A percentile compares a stretch with the other conserved stretches of the same genome.
These are phyloP conservation scores for Aurelia aurita DNA, from an alignment of 30 jellyfish, hydroid and myxozoan genomes.

Conservation along the genomic window DNA sequence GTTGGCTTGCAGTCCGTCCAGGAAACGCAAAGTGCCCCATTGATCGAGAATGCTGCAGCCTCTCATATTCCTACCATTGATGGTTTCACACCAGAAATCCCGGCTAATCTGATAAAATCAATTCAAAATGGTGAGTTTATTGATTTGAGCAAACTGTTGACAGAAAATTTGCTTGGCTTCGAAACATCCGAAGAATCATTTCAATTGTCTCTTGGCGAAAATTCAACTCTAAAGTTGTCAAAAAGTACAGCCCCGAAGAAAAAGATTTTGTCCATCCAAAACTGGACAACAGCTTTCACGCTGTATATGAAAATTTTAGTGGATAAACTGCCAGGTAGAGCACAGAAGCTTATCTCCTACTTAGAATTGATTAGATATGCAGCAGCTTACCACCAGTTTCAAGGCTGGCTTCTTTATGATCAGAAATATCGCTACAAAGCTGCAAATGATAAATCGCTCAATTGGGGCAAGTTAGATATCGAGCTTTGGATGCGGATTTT, in stretches of 20 bases:
- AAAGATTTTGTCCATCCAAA: not conserved
- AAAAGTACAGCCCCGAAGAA: not conserved
- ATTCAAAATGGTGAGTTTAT: not conserved
- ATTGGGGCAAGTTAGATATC: not conserved
- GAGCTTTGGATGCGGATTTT: not conserved
- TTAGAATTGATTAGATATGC: constrained; percentile 13
- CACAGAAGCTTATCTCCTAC: not conserved
- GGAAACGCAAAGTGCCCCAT: too few relatives aligned
- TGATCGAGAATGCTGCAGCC: too few relatives aligned
- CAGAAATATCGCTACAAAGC: constrained; percentile 13
- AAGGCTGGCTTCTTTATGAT: constrained; percentile 24
- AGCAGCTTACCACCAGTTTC: constrained; percentile 6
- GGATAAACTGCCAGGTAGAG: constrained; percentile 5
- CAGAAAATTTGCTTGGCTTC: constrained; percentile 6
- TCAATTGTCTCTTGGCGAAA: not conserved
- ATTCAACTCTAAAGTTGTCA: not conserved
- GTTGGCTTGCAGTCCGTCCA: too few relatives aligned
- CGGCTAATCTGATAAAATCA: not conserved
- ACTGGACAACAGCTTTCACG: constrained; percentile 25
- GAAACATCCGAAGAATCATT: not conserved
- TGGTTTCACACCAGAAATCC: constrained; percentile 35
- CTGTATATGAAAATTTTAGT: not conserved
- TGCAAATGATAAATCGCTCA: constrained; percentile 6
- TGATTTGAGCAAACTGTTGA: not conserved
- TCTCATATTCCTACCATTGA: not conserved